Evolutionary conservation across 2,113 vertebrate species (phyloP).

Genomic region (Blennius ocellaris): DNA sequence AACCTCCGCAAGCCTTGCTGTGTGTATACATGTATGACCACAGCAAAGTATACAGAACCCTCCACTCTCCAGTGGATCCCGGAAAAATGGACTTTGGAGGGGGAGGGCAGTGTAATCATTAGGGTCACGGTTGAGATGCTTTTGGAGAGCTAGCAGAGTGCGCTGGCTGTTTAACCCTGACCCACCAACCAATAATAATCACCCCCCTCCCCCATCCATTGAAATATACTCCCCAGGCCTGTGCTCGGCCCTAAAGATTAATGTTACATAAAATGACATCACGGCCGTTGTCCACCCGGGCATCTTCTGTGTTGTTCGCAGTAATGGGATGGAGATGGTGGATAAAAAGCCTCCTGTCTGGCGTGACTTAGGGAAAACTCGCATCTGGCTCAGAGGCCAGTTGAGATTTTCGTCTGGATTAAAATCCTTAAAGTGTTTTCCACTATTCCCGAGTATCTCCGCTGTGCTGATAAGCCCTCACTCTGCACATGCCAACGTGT

Average conservation of each 20-base stretch:
- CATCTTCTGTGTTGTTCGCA: conserved; percentile 53
- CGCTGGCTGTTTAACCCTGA: conserved; percentile 65
- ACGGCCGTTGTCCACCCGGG: conserved; percentile 50
- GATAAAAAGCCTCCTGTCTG: conserved; percentile 18
- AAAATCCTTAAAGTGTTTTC: conserved; percentile 30
- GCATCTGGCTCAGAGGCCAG: conserved; percentile 28
- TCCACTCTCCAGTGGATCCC: conserved; percentile 39
- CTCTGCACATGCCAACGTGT: background rate
- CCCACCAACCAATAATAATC: conserved; percentile 28
- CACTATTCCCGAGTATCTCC: conserved; percentile 8
- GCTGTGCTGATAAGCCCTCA: background rate
- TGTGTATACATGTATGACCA: conserved; percentile 63
- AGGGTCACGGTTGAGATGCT: conserved; percentile 70
- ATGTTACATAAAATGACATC: conserved; percentile 79
- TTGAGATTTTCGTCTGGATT: conserved; percentile 50
- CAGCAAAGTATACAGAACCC: conserved; percentile 58
- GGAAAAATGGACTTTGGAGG: conserved; percentile 48
- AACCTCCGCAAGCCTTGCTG: conserved; percentile 41
- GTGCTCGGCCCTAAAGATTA: conserved; percentile 57
- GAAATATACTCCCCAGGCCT: conserved; percentile 44
- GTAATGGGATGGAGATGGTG: conserved; percentile 47
- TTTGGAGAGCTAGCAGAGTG: conserved; percentile 59
- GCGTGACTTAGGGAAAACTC: conserved; percentile 29
- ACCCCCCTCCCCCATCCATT: conserved; percentile 2
- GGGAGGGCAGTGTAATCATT: conserved; percentile 62